Base-by-base conservation (phyloP, 2,113 vertebrate species). In the Cochlearius cochlearius region DNA sequence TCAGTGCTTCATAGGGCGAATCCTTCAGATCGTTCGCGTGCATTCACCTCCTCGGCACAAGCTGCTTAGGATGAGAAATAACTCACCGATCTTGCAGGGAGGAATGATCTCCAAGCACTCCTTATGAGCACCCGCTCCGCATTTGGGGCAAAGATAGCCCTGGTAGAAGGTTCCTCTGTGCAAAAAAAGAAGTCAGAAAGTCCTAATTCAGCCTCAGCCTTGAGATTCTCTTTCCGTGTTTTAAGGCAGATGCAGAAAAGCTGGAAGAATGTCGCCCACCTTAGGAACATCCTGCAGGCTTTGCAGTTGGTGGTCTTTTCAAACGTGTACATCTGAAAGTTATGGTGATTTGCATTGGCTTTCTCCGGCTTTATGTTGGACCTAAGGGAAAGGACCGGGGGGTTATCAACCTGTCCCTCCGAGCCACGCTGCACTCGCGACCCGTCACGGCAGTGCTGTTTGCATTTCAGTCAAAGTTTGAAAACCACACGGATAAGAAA, bases 311-410 rank as follows among this genome's bases (percentile, higher is more conserved):
- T 99, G 15, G 99, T 99, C 98, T 99, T 99, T 38, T 99, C 99
- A 39, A 99, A 99, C 0, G 99, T 99, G 97, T 99, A 99, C 99
- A 99, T 99, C 98, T 99, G 99, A 95, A 99, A 99, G 97, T 98
- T 99, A 94, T 99, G 99, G 97, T 99, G 99, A 90, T 99, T 99
- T 52, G 99, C 99, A 0, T 98, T 99, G 96, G 99, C 99, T 95
- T 99, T 99, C 95, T 99, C 99, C 0, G 99, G 99, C 96, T 99
- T 99, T 96, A 99, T 99, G 98, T 99, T 99, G 55, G 99, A 99
- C 98, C 99, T 99, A 88, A 52, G 5, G 10, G 39, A 22, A 63
- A 56, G 34, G 52, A 66, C 2, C 16, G 2, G 59, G 17, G 38
- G 69, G 83, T 94, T 53, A 90, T 10, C 41, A 66, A 22, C 66